Evolutionary conservation across 1,140 invertebrate species (phyloP), one percentile per base, ranked within the genome.

Genomic region (Cepaea nemoralis): DNA sequence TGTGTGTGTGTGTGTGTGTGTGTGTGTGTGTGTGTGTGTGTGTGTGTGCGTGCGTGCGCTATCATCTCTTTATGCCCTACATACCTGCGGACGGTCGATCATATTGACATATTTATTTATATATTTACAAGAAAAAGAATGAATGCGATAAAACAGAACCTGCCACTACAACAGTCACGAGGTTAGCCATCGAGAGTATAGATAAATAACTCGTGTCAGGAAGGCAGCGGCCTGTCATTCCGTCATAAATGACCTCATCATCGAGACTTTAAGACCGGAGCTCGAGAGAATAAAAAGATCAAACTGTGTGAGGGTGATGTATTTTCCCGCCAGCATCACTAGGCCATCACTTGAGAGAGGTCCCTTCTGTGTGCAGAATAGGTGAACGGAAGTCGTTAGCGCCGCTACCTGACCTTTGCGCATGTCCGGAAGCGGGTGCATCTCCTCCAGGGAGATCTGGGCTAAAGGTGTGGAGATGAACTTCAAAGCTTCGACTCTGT

Each of bases 371-470:
- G 6, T 59, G 22, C 16, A 45, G 1, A 24, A 39, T 14, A 33
- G 19, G 12, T n/a, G 59, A 77, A 63, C 75, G 75, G 75, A 77
- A 77, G 75, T 77, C 75, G 55, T 77, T 77, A 77, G 75, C 66
- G 39, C 22, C 75, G 75, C 75, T 31, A 35, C 55, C 50, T 77
- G 75, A 77, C 75, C 75, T 77, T 77, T 77, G 75, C 75, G 75
- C 75, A 77, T 77, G 48, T 63, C 55, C 75, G 75, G 75, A 77
- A 77, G 33, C 33, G 1, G 33, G 12, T 37, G 75, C 19, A 35
- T 45, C 39, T 77, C 48, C 33, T 55, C 50, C n/a, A 39, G 75
- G 75, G 75, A 63, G 50, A 39, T 37, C 40, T 50, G 33, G 27
- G 75, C 39, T 14, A 40, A 63, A 77, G 37, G 33, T n/a, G n/a